Percentiles rank a stretch among this genome's conserved stretches.
phyloP scores from a whole-genome alignment of 2,888 invertebrate species.

The Pardosa pseudoannulata region DNA sequence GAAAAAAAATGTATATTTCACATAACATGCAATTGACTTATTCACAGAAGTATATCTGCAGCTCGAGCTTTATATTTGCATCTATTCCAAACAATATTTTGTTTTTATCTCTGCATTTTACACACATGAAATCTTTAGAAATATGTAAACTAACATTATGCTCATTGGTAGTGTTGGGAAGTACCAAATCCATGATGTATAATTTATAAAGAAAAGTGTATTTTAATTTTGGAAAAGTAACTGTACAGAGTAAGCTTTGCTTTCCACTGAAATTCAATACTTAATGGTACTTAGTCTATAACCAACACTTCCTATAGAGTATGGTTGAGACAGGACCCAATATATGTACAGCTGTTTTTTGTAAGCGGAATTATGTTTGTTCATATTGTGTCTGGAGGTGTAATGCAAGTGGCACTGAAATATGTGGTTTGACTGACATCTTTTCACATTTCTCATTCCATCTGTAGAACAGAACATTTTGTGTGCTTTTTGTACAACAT shows the following conservation, averaged over 20 bases:
- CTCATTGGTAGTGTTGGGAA: slow-evolving; percentile 60
- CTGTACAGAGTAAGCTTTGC: slow-evolving; percentile 4
- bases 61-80: slow-evolving; percentile 6
- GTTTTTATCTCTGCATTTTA: not conserved
- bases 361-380: slow-evolving; percentile 63
- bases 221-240: slow-evolving; percentile 1
- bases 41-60: not conserved
- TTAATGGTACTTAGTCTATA: slow-evolving; percentile 4
- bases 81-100: not conserved
- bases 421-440: slow-evolving; percentile 69
- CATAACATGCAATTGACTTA: not conserved
- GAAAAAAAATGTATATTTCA: not conserved
- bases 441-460: slow-evolving; percentile 72
- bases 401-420: slow-evolving; percentile 62
- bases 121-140: slow-evolving; percentile 31
- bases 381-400: slow-evolving; percentile 52
- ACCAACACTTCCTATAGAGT: slow-evolving; percentile 50
- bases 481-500: slow-evolving; percentile 73
- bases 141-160: slow-evolving; percentile 52
- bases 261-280: not conserved
- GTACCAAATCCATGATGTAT: slow-evolving; percentile 18
- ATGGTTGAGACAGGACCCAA: slow-evolving; percentile 56
- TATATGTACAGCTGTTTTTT: slow-evolving; percentile 66
- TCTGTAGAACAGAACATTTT: slow-evolving; percentile 72
- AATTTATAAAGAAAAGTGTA: not conserved